These are phyloP conservation scores for Arremon aurantiirostris DNA, from an alignment of 2,797 vertebrate genomes.

Conservation along the genomic window DNA sequence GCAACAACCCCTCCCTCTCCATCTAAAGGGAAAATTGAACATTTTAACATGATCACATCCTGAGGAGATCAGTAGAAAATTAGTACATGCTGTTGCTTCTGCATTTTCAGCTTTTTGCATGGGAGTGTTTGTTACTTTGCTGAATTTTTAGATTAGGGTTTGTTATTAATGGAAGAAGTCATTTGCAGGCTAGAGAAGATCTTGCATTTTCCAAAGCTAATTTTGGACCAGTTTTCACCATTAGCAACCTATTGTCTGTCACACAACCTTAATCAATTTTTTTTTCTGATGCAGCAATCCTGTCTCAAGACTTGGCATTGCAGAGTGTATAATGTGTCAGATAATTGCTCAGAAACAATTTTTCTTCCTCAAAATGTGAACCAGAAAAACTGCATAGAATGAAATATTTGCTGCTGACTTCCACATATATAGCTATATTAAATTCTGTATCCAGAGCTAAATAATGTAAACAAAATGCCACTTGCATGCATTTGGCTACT, in stretches of 20 bases:
- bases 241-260: constrained; percentile 34
- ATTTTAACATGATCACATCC: background rate
- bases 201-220: constrained; percentile 54
- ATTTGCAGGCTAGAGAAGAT: constrained; percentile 64
- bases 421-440: background rate
- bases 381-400: background rate
- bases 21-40: constrained; percentile 50
- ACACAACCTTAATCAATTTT: constrained; percentile 44
- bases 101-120: constrained; percentile 67
- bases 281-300: constrained; percentile 65
- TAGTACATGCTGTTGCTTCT: constrained; percentile 53
- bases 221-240: constrained; percentile 47
- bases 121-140: constrained; percentile 59
- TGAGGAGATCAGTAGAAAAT: constrained; percentile 23
- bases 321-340: constrained; percentile 22
- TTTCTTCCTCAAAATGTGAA: constrained; percentile 17
- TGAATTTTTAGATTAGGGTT: constrained; percentile 43
- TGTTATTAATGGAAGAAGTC: constrained; percentile 52
- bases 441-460: constrained; percentile 30
- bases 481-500: constrained; percentile 42
- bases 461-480: constrained; percentile 26
- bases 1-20: constrained; percentile 62
- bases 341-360: constrained; percentile 18
- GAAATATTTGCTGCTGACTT: constrained; percentile 17
- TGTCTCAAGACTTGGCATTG: constrained; percentile 63